Evolutionary conservation across 2,888 invertebrate genomes (phyloP), one percentile per base, ranked within the genome.

Genomic region (Pegoplata infirma): DNA sequence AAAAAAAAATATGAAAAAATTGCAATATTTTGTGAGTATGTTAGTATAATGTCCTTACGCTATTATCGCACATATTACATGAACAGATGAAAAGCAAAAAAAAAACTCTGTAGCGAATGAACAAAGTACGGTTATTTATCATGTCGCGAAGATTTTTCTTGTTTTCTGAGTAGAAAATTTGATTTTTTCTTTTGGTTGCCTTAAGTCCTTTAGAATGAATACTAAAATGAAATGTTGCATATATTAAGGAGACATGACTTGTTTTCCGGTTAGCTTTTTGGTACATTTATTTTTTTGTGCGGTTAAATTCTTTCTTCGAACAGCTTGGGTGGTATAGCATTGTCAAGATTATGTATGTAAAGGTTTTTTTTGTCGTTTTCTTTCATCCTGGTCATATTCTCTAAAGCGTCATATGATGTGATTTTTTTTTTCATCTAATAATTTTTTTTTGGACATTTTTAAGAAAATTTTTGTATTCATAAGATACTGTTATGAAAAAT

Each of bases 191-290:
- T 44, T 61, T n/a, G 5, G 21, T 44, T 25, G 14, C 23, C 28
- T 25, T 23, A 58, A 59, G 46, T 59, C 46, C 46, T 21, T 55
- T 36, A 16, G 17, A 12, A 51, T 58, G 68, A 69, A 76, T 76
- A 58, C 23, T 55, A 74, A 76, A 25, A 68, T 46, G 76, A 78
- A 80, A 81, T 78, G 77, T 81, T 81, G 82, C 81, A 82, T 82
- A 81, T 81, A 80, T 82, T 82, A 80, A 73, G 77, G 81, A 77
- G 82, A 80, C 80, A 80, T 74, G 78, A 80, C 77, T 72, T 78
- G 64, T 63, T 76, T 67, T 74, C 71, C 81, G 72, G 47, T 67
- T 71, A 69, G 44, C 23, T 32, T 68, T 46, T 51, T 28, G 17
- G 40, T n/a, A 58, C 47, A 17, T 25, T 67, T 21, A n/a, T 49